Evolutionary conservation across 2,113 vertebrate genomes (phyloP).

Genomic region (Hemibagrus wyckioides): DNA sequence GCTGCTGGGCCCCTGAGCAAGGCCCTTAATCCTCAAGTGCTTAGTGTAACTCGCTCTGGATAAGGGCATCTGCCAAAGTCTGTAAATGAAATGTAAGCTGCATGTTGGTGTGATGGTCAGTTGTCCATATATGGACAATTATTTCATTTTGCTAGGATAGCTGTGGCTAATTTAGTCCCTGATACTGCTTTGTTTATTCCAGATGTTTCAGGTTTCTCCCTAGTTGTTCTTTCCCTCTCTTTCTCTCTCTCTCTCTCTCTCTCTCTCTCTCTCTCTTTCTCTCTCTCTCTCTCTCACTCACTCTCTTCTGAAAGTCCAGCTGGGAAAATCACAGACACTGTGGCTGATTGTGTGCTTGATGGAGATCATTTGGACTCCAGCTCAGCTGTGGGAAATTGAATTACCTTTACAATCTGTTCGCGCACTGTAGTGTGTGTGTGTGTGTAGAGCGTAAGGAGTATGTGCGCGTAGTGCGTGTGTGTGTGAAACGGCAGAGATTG

Average conservation of each 20-base stretch:
- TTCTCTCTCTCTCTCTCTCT: neutral
- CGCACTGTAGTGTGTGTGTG: slow-evolving; percentile 5
- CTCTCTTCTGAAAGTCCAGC: slow-evolving; percentile 58
- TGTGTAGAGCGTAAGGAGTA: slow-evolving; percentile 7
- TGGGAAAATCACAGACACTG: slow-evolving; percentile 68
- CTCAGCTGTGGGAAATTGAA: slow-evolving; percentile 68
- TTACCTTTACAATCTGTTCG: slow-evolving; percentile 63
- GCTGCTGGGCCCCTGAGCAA: too few species aligned
- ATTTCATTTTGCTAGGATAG: neutral
- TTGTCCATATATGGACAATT: neutral
- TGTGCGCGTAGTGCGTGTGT: slow-evolving; percentile 4
- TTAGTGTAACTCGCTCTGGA: too few species aligned
- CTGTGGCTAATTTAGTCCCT: neutral
- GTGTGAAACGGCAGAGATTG: slow-evolving; percentile 6
- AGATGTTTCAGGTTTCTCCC: slow-evolving; percentile 4
- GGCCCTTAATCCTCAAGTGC: too few species aligned
- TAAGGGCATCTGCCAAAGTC: too few species aligned
- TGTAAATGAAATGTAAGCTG: too few species aligned
- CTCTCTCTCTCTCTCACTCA: slow-evolving; percentile 10
- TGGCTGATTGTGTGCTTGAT: slow-evolving; percentile 67
- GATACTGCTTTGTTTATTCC: neutral
- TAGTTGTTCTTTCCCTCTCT: neutral
- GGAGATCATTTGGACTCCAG: slow-evolving; percentile 61
- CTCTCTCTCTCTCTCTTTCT: slow-evolving; percentile 16
- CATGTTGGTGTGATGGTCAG: too few species aligned